These are phyloP conservation scores for Lethenteron reissneri DNA, from an alignment of 2,113 vertebrate genomes.

Conservation along the genomic window DNA sequence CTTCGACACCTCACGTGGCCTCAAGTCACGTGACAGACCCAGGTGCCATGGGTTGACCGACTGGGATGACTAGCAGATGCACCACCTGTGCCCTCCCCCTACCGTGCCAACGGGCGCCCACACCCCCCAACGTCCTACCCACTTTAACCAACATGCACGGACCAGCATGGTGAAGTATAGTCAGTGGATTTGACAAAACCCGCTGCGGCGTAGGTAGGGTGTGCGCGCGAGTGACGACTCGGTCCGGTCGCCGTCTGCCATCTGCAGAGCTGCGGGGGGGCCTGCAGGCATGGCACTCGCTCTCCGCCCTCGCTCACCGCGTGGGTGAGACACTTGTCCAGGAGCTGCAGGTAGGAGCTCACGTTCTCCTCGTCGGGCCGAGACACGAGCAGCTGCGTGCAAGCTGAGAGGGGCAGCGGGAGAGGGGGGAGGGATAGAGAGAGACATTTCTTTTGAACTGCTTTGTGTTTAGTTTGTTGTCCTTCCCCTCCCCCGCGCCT, in stretches of 20 bases:
- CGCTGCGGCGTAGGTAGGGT: neutral
- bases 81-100: too few species aligned
- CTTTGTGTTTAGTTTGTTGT: too few species aligned
- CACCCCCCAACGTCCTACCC: neutral
- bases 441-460: too few species aligned
- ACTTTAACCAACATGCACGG: neutral
- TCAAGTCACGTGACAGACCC: too few species aligned
- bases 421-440: too few species aligned
- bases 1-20: too few species aligned
- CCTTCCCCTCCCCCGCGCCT: too few species aligned
- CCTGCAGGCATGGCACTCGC: neutral
- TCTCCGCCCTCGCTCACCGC: constrained; percentile 27
- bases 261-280: neutral
- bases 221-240: neutral
- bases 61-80: too few species aligned
- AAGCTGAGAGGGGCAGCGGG: constrained; percentile 25
- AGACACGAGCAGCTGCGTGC: constrained; percentile 69
- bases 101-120: too few species aligned
- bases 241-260: neutral
- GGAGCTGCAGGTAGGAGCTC: constrained; percentile 73
- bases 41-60: too few species aligned
- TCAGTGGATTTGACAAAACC: neutral
- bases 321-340: constrained; percentile 69
- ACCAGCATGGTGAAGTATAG: neutral
- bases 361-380: constrained; percentile 82